Evolutionary conservation across 92 coral and sea anemone species (phyloP).

Genomic region (Zoanthus sociatus): DNA sequence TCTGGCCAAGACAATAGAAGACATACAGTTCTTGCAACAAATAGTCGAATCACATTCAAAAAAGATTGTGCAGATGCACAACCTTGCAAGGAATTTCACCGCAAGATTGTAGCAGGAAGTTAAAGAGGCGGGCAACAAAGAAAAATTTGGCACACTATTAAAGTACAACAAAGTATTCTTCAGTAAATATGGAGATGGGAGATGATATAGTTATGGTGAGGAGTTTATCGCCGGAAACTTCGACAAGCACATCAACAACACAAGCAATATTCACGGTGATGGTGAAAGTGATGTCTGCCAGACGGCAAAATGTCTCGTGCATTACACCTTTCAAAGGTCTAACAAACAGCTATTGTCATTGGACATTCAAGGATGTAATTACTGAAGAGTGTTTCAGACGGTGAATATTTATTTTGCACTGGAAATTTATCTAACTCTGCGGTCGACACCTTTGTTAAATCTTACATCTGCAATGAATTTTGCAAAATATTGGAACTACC

Average conservation of each 20-base stretch:
- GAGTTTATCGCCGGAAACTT: constrained; percentile 55
- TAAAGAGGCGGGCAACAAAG: constrained; percentile 3
- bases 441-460: constrained; percentile 33
- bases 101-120: constrained; percentile 56
- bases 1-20: constrained; percentile 56
- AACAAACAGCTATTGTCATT: constrained; percentile 59
- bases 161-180: constrained; percentile 49
- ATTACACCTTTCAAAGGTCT: constrained; percentile 58
- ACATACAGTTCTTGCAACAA: constrained; percentile 64
- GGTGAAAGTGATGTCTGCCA: constrained; percentile 36
- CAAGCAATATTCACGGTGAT: constrained; percentile 53
- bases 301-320: constrained; percentile 60
- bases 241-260: constrained; percentile 62
- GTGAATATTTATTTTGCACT: constrained; percentile 56
- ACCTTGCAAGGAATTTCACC: constrained; percentile 71
- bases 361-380: constrained; percentile 56
- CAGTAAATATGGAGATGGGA: constrained; percentile 50
- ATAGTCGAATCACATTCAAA: constrained; percentile 75
- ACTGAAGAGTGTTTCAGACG: constrained; percentile 39
- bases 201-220: constrained; percentile 49
- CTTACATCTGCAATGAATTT: constrained; percentile 52
- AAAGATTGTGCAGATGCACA: constrained; percentile 75
- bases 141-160: constrained; percentile 32
- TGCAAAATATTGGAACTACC: constrained; percentile 47
- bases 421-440: constrained; percentile 56